Conservation (phyloP, 2,113 vertebrate genomes). For the Lasiurus borealis region DNA sequence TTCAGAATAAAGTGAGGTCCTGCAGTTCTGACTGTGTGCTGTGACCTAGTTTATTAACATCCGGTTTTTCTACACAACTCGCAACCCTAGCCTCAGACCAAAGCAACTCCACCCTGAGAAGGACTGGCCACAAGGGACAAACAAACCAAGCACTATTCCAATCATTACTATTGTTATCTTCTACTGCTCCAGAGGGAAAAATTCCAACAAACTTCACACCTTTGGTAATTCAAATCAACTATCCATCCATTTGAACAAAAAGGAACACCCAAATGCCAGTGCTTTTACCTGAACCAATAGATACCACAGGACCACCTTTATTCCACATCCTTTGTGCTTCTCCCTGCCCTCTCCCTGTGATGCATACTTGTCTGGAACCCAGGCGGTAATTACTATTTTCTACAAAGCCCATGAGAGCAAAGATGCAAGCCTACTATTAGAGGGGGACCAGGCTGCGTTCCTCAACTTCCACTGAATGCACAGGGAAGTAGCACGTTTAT, state of each 20-base stretch:
- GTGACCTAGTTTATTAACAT: neutral
- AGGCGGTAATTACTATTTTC: conserved; percentile 68
- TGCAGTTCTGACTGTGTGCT: conserved; percentile 16
- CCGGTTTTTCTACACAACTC: neutral
- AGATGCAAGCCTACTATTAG: conserved; percentile 41
- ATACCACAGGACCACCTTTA: neutral
- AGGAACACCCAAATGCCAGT: neutral
- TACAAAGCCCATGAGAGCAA: neutral
- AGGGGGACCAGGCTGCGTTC: neutral
- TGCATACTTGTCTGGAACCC: neutral
- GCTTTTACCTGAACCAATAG: neutral
- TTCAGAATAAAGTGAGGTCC: conserved; percentile 68
- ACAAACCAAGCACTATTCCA: neutral
- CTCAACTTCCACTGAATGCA: neutral
- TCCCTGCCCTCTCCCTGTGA: rapidly evolving
- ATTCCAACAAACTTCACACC: neutral
- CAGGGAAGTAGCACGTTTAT: rapidly evolving
- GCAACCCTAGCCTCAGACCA: neutral
- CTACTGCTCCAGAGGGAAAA: neutral
- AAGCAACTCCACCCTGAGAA: neutral
- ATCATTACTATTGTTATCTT: neutral
- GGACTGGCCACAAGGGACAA: neutral
- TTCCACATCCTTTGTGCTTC: neutral
- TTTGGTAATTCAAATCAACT: neutral
- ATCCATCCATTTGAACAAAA: neutral